Evolutionary conservation across 2,113 vertebrate genomes (phyloP), one percentile per base, ranked within the genome.

Genomic region (Pristiophorus japonicus): DNA sequence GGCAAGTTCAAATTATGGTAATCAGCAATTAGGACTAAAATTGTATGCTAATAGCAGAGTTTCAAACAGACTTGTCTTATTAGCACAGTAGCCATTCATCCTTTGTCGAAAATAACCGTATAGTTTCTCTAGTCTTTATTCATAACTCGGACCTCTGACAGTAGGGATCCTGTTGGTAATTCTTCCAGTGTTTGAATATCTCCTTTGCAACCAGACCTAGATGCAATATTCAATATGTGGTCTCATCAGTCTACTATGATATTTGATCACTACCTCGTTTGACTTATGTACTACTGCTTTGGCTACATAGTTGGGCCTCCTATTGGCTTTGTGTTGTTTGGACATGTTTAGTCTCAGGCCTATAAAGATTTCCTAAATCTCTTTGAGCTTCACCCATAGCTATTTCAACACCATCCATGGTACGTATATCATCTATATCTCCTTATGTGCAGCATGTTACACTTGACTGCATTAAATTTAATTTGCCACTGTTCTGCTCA

Each of bases 331-430:
- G 45, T 87, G 84, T 87, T 42, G 47, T 3, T 90, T 59, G 51
- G 14, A 1, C 12, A 90, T 90, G 87, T 16, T 16, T 62, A n/a
- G 30, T 90, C 4, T 14, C 87, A n/a, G 55, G 5, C 30, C 45
- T 55, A 87, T 2, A 30, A 51, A 27, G 85, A 88, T 55, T 51
- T 88, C 45, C 24, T 87, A 11, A 10, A 22, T 90, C 51, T 90
- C 87, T 62, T 91, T 51, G 22, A 34, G 55, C 51, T 91, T 62
- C 27, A 88, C 55, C 27, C 10, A 22, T 1, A 42, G 38, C 16
- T 81, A 81, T 81, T 91, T 91, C 51, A 91, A 62, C 27, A 87
- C 84, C 45, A 87, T 85, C 20, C 84, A 87, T 51, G 27, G 70
- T 34, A 73, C 30, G 42, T 4, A 5, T 45, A n/a, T 42, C 30